phyloP scores from a whole-genome alignment of 2,797 vertebrate species.

The Cryptoblepharus egeriae region DNA sequence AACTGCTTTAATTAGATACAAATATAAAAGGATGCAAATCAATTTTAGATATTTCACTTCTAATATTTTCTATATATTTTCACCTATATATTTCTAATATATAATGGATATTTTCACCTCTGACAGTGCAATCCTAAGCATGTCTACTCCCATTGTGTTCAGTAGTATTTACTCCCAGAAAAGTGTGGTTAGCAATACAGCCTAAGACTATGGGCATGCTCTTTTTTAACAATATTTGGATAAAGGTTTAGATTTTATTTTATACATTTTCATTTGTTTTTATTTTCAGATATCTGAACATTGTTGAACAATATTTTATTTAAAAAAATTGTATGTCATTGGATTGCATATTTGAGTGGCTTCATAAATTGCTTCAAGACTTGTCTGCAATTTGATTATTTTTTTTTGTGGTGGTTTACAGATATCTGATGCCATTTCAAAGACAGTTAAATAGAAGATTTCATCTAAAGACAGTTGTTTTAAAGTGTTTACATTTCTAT shows the following conservation, averaged over 20 bases:
- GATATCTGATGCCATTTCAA: not conserved
- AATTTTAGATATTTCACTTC: not conserved
- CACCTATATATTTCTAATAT: no score
- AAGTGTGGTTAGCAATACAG: no score
- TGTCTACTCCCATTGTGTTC: no score
- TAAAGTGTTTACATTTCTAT: constrained; percentile 1
- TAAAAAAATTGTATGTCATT: not conserved
- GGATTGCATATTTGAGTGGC: not conserved
- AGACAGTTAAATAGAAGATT: not conserved
- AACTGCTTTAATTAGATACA: not conserved
- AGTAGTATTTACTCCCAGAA: no score
- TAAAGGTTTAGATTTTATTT: not conserved
- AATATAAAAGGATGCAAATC: not conserved
- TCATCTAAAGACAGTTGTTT: not conserved
- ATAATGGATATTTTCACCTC: no score
- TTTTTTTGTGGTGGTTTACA: not conserved
- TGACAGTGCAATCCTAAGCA: no score
- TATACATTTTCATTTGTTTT: not conserved
- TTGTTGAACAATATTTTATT: not conserved
- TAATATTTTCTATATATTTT: no score
- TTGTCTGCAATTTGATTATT: not conserved
- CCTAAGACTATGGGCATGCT: not conserved
- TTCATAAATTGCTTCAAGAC: not conserved
- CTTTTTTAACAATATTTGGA: not conserved
- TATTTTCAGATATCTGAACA: no score